Evolutionary conservation across 2,888 invertebrate species (phyloP).

Genomic region (Tineola bisselliella): DNA sequence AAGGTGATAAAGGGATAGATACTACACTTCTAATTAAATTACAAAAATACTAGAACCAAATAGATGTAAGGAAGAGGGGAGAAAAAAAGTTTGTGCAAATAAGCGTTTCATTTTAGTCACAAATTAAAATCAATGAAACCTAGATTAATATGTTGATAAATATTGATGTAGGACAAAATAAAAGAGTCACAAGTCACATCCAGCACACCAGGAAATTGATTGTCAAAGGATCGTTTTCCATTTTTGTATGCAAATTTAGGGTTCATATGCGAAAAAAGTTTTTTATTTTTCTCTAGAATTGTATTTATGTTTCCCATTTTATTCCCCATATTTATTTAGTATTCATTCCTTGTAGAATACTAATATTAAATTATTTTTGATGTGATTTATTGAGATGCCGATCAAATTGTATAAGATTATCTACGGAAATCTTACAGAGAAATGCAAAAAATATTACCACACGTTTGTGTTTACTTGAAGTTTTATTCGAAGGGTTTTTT

Average conservation of each 20-base stretch:
- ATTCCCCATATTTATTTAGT: background rate
- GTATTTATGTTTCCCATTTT: conserved; percentile 1
- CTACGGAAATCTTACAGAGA: too few relatives aligned
- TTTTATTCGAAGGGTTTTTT: background rate
- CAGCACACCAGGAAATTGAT: conserved; percentile 6
- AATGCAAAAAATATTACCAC: too few relatives aligned
- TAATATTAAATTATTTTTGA: background rate
- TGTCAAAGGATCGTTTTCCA: conserved; percentile 13
- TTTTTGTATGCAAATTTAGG: conserved; percentile 13
- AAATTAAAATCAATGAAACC: background rate
- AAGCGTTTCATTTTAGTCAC: too few relatives aligned
- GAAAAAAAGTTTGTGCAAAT: too few relatives aligned
- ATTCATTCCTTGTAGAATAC: conserved; percentile 3
- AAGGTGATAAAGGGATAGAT: too few relatives aligned
- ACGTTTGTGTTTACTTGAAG: too few relatives aligned
- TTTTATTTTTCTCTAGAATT: conserved; percentile 6
- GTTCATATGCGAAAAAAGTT: conserved; percentile 11
- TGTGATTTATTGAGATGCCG: background rate
- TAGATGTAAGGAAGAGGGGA: too few relatives aligned
- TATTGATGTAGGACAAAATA: background rate
- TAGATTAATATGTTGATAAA: background rate
- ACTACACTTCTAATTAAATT: too few relatives aligned
- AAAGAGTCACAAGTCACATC: background rate
- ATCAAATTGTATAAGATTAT: too few relatives aligned
- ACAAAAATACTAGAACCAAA: too few relatives aligned